Evolutionary conservation across 2,888 invertebrate species (phyloP).

Genomic region (Acholoe squamosa): DNA sequence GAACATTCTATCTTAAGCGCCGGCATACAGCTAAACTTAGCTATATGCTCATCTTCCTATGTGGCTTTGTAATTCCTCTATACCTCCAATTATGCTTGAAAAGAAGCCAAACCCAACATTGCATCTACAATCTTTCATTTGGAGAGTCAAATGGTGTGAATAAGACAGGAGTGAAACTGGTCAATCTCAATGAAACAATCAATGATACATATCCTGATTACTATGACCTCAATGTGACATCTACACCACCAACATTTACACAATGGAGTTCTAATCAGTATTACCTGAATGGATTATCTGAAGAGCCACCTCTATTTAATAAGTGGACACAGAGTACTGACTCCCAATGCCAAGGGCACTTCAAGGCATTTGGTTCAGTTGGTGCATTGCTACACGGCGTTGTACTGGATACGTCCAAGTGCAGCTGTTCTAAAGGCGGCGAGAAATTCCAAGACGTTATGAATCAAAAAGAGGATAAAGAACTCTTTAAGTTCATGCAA

Average conservation of each 20-base stretch:
- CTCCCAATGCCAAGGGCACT: slow-evolving; percentile 5
- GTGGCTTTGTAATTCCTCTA: neutral
- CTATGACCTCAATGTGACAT: too few species aligned
- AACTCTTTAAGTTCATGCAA: neutral
- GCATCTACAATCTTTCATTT: neutral
- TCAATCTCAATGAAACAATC: neutral
- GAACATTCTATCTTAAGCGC: neutral
- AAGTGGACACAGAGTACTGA: neutral
- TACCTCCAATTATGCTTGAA: neutral
- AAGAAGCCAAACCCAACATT: neutral
- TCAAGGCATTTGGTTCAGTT: neutral
- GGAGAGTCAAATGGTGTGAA: neutral
- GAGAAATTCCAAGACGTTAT: neutral
- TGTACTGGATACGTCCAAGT: neutral
- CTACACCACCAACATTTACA: too few species aligned
- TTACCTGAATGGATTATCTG: neutral
- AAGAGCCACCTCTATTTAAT: neutral
- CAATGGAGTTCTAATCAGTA: neutral
- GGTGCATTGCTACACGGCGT: slow-evolving; percentile 6
- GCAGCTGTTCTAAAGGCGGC: neutral
- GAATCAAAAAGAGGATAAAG: slow-evolving; percentile 28
- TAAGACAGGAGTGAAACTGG: neutral
- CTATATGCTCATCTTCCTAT: neutral
- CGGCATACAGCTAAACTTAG: neutral
- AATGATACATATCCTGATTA: too few species aligned